These are phyloP conservation scores for Eilema depressum DNA, from an alignment of 2,888 invertebrate genomes.

Conservation along the genomic window DNA sequence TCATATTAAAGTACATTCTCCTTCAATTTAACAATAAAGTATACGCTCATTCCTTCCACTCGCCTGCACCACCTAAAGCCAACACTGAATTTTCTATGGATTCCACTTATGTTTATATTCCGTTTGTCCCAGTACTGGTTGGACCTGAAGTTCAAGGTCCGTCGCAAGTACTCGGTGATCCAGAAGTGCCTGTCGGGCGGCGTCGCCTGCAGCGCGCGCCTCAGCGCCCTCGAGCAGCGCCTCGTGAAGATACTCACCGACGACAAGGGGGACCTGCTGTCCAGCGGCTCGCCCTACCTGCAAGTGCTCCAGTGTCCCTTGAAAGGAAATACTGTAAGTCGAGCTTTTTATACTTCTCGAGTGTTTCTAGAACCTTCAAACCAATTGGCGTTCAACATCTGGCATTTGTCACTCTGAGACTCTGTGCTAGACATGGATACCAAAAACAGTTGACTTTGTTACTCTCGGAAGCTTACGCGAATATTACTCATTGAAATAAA, in stretches of 20 bases:
- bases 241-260: constrained; percentile 48
- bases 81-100: not conserved
- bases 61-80: no score
- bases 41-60: no score
- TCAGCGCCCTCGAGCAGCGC: constrained; percentile 45
- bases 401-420: no score
- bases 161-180: constrained; percentile 45
- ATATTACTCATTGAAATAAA: no score
- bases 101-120: not conserved
- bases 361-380: no score
- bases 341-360: no score
- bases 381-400: no score
- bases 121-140: constrained; percentile 51
- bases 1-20: no score
- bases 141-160: constrained; percentile 49
- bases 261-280: constrained; percentile 47
- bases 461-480: no score
- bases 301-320: constrained; percentile 29
- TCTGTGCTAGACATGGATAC: no score
- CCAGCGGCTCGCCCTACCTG: constrained; percentile 35
- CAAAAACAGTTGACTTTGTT: no score
- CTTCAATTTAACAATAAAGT: no score
- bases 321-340: constrained; percentile 26
- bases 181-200: constrained; percentile 36
- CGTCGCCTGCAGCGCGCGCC: constrained; percentile 23